Conservation (phyloP, 2,888 invertebrate species). For the Coelinius sp. region DNA sequence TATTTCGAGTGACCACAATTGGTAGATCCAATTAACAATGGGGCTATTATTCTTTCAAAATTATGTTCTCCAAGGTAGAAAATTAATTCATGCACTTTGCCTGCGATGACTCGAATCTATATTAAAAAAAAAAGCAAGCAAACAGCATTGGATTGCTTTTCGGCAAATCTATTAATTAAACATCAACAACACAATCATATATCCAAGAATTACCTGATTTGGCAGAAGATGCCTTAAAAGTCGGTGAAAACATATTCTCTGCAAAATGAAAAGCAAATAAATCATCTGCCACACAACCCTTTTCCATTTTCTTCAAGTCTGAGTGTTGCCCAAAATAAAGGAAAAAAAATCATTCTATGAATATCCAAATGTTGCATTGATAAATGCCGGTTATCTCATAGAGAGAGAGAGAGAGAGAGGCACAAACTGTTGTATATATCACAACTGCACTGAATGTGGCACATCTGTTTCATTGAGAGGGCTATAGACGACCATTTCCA, state of each 20-base stretch:
- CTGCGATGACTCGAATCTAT: background rate
- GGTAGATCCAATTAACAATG: conserved; percentile 35
- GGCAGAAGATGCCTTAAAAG: conserved; percentile 86
- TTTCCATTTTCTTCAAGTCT: background rate
- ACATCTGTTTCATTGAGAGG: conserved; percentile 38
- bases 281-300: background rate
- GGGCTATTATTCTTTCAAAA: conserved; percentile 29
- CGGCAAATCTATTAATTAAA: background rate
- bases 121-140: background rate
- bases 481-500: conserved; percentile 30
- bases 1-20: conserved; percentile 39
- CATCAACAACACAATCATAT: conserved; percentile 20
- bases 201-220: conserved; percentile 76
- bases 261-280: conserved; percentile 55
- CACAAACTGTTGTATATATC: conserved; percentile 9
- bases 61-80: conserved; percentile 24
- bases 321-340: background rate
- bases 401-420: conserved; percentile 5
- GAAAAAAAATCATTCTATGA: background rate
- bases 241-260: conserved; percentile 84
- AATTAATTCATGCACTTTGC: conserved; percentile 29
- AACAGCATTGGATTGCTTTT: background rate
- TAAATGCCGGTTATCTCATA: background rate
- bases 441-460: conserved; percentile 26
- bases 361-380: background rate